Evolutionary conservation across 2,888 invertebrate genomes (phyloP).

Genomic region (Thera obeliscata): DNA sequence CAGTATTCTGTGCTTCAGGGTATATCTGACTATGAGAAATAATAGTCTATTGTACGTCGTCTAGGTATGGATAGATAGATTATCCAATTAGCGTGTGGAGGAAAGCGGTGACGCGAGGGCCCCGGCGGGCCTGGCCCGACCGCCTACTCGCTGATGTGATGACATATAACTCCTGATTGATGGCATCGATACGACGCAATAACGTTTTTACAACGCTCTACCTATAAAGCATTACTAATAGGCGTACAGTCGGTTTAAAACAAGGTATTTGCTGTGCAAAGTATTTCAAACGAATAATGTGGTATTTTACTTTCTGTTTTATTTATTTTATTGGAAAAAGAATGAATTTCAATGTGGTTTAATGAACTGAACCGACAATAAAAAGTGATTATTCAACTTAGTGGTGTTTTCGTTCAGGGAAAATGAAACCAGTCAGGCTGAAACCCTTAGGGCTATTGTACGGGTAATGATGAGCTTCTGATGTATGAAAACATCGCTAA

Average conservation of each 20-base stretch:
- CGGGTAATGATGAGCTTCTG: background rate
- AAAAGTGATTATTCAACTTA: slow-evolving; percentile 7
- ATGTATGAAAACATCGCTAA: background rate
- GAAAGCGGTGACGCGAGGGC: slow-evolving; percentile 44
- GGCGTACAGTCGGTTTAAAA: background rate
- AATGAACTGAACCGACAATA: background rate
- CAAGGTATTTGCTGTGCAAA: slow-evolving; percentile 10
- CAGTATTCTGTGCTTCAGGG: slow-evolving; percentile 3
- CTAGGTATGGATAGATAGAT: slow-evolving; percentile 43
- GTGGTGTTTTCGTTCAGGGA: slow-evolving; percentile 12
- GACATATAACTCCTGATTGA: slow-evolving; percentile 52
- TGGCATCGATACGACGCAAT: slow-evolving; percentile 52
- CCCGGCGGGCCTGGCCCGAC: slow-evolving; percentile 25
- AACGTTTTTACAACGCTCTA: slow-evolving; percentile 35
- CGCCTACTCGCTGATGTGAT: slow-evolving; percentile 40
- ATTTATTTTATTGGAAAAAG: slow-evolving; percentile 8
- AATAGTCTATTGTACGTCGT: slow-evolving; percentile 39
- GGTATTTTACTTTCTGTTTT: background rate
- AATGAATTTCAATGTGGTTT: slow-evolving; percentile 11
- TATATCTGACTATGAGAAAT: slow-evolving; percentile 32
- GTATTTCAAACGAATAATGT: background rate
- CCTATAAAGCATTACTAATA: background rate
- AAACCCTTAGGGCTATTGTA: background rate
- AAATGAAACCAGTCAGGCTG: background rate
- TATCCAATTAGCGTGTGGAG: slow-evolving; percentile 54